A percentile compares a stretch with the other conserved stretches of the same genome.
phyloP scores from a whole-genome alignment of 1,140 invertebrate genomes.

The Eurosta solidaginis region DNA sequence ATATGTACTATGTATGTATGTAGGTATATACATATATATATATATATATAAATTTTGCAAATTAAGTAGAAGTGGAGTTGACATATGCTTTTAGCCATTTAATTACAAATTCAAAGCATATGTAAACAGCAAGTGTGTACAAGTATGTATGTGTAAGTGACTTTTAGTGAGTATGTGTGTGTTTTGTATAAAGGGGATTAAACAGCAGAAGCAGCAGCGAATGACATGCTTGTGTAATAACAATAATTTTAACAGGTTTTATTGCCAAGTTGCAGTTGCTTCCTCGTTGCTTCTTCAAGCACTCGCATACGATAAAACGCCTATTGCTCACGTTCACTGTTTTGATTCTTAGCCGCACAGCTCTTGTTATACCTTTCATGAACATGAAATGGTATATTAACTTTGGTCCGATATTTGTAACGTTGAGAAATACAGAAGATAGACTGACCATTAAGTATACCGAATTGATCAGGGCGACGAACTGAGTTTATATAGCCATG shows the following conservation, averaged over 20 bases:
- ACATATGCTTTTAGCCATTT: neutral
- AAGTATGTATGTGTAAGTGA: neutral
- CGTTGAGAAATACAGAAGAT: too few species aligned
- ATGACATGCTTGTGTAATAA: neutral
- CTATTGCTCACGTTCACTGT: too few species aligned
- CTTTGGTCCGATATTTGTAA: too few species aligned
- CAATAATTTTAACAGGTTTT: slow-evolving; percentile 29
- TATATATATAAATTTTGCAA: too few species aligned
- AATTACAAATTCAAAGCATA: slow-evolving; percentile 19
- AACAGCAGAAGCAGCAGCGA: neutral
- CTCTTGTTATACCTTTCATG: too few species aligned
- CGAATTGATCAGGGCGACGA: too few species aligned
- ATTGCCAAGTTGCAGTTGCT: neutral
- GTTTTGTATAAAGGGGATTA: neutral
- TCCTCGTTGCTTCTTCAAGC: neutral
- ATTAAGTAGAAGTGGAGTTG: neutral
- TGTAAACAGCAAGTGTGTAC: neutral
- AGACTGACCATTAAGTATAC: too few species aligned
- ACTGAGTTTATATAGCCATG: too few species aligned
- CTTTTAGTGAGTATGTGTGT: neutral
- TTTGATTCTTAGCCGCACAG: too few species aligned
- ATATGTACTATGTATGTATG: neutral
- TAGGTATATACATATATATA: neutral
- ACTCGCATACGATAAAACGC: too few species aligned
- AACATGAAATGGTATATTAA: too few species aligned